Conservation (phyloP, 2,113 vertebrate species). For the Sylvilagus bachmani region DNA sequence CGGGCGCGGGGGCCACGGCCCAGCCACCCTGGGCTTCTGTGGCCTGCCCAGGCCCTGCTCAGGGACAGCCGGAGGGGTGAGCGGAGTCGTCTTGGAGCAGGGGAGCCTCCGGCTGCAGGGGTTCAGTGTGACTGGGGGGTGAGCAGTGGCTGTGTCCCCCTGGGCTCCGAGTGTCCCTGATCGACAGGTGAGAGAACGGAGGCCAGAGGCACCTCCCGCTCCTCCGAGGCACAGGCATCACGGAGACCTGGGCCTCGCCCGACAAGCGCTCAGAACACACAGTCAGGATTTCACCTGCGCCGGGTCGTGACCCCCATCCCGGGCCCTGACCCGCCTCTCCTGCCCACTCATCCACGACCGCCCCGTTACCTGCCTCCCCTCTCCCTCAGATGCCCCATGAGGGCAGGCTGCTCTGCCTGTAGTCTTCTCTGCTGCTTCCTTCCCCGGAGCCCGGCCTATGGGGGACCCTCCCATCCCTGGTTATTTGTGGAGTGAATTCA, state of each 20-base stretch:
- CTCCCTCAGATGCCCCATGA: too few relatives aligned
- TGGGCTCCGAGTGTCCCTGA: not conserved
- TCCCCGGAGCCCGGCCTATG: too few relatives aligned
- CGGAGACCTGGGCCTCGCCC: rapidly evolving
- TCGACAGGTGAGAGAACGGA: not conserved
- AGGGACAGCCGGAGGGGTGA: not conserved
- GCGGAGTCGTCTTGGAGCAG: not conserved
- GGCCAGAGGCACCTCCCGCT: rapidly evolving
- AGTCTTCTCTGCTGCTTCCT: not conserved
- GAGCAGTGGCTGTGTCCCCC: not conserved
- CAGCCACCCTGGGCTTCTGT: not conserved
- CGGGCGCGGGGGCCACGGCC: rapidly evolving
- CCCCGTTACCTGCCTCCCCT: too few relatives aligned
- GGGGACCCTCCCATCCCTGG: too few relatives aligned
- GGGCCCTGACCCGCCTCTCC: too few relatives aligned
- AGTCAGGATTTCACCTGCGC: not conserved
- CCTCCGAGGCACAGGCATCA: not conserved
- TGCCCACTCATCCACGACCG: too few relatives aligned
- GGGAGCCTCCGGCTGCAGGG: too few relatives aligned
- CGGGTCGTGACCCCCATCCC: too few relatives aligned
- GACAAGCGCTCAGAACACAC: rapidly evolving
- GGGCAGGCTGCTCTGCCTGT: too few relatives aligned
- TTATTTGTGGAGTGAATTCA: too few relatives aligned
- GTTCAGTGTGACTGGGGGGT: rapidly evolving
- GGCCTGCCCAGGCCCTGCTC: too few relatives aligned